Evolutionary conservation across 1,140 invertebrate genomes (phyloP), one percentile per base, ranked within the genome.

Genomic region (Pseudomyrmex sp.): DNA sequence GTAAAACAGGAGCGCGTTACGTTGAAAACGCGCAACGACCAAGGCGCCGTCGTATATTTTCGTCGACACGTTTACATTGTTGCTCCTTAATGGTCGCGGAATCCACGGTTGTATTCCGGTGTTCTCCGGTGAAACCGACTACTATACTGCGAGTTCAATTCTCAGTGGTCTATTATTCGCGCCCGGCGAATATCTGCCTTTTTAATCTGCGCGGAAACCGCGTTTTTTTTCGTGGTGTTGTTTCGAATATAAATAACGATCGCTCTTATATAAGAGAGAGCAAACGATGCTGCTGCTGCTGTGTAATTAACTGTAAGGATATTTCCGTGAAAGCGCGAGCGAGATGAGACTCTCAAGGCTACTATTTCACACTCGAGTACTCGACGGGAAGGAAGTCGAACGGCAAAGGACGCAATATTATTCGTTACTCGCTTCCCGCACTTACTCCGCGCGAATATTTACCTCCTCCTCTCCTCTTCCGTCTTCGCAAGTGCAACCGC

Each of bases 331-430:
- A 46, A 68, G 26, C 26, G 35, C 35, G 35, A 35, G 35, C 35
- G 35, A 44, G 52, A 77, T 1, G 23, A 54, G 52, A 15, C 26
- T 69, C 26, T 69, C 35, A 18, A 69, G 35, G 35, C 10, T 58
- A 70, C 5, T n/a, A 48, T 79, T 70, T 58, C 26, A 56, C 44
- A 26, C 15, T 69, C 62, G 63, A 77, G n/a, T 76, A 54, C 1
- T 15, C 35, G 35, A 15, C 48, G 18, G 18, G 9, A 58, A 79
- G 76, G 52, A 79, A 79, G 65, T 48, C 35, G 65, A 70, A 69
- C 44, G 52, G 18, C 65, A 79, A 79, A 79, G 76, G 52, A 79
- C 76, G 13, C 65, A 15, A 63, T 69, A 70, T 35, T 35, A 35
- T 69, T 79, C 35, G 26, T 69, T 79, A 66, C 23, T 76, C 8